Evolutionary conservation across 2,113 vertebrate genomes (phyloP).

Genomic region (Cygnus atratus): DNA sequence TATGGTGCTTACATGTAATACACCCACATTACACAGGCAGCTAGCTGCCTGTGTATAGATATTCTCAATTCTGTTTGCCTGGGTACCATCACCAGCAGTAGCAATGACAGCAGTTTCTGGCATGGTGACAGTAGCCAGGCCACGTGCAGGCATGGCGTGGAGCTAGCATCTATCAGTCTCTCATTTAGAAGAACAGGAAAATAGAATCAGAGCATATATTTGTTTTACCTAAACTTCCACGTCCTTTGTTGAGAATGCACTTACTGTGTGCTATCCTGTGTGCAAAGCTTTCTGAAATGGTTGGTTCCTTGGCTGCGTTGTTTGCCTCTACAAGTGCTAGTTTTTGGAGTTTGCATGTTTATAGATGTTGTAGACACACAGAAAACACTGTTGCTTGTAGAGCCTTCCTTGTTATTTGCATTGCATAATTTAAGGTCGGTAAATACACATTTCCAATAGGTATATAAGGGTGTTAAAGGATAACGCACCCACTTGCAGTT

Average conservation of each 20-base stretch:
- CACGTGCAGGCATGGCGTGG: neutral
- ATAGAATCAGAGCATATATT: neutral
- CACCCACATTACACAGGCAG: neutral
- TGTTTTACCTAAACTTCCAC: neutral
- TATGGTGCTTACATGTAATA: fast-evolving
- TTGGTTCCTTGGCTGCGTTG: neutral
- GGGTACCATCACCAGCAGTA: neutral
- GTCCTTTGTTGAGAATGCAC: neutral
- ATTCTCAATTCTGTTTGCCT: neutral
- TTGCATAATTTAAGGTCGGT: neutral
- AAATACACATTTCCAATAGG: fast-evolving
- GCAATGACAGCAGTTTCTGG: neutral
- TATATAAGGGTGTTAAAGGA: neutral
- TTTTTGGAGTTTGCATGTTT: neutral
- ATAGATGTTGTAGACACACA: neutral
- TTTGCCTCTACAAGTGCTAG: neutral
- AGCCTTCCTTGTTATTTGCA: neutral
- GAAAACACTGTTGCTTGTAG: neutral
- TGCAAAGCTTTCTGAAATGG: neutral
- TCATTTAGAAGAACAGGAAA: neutral
- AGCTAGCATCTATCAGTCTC: neutral
- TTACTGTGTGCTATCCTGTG: neutral
- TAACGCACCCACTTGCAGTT: neutral
- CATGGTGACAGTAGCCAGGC: neutral
- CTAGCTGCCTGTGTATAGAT: neutral